Evolutionary conservation across 2,113 vertebrate species (phyloP).

Genomic region (Dendropsophus ebraccatus): DNA sequence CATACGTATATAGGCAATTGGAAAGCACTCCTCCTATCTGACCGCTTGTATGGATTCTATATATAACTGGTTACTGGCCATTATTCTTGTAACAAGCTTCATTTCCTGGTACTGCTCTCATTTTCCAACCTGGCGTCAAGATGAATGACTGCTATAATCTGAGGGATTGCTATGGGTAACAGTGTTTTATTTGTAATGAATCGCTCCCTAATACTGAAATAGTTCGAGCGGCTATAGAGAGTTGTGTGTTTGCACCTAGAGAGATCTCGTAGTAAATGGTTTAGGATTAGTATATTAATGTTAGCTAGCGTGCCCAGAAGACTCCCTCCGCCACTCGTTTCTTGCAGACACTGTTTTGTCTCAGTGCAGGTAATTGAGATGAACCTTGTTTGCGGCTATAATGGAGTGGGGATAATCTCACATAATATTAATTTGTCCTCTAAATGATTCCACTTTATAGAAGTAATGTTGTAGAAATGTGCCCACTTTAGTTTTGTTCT

Average conservation of each 20-base stretch:
- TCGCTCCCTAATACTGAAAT: background rate
- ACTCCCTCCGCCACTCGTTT: background rate
- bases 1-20: background rate
- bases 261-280: too few species aligned
- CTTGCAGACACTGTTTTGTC: background rate
- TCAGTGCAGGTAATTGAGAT: background rate
- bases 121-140: background rate
- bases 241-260: background rate
- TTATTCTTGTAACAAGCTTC: background rate
- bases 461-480: conserved; percentile 28
- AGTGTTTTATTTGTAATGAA: background rate
- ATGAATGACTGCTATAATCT: background rate
- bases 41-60: background rate
- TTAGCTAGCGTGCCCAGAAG: background rate
- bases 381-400: background rate
- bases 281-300: background rate
- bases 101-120: background rate
- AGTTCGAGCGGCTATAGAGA: background rate
- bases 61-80: background rate
- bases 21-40: background rate
- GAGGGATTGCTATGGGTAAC: background rate
- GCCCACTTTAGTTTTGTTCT: conserved; percentile 10
- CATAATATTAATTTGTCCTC: conserved; percentile 24
- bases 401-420: background rate
- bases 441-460: conserved; percentile 10